Evolutionary conservation across 2,888 invertebrate species (phyloP).

Genomic region (Copidosoma aretas): DNA sequence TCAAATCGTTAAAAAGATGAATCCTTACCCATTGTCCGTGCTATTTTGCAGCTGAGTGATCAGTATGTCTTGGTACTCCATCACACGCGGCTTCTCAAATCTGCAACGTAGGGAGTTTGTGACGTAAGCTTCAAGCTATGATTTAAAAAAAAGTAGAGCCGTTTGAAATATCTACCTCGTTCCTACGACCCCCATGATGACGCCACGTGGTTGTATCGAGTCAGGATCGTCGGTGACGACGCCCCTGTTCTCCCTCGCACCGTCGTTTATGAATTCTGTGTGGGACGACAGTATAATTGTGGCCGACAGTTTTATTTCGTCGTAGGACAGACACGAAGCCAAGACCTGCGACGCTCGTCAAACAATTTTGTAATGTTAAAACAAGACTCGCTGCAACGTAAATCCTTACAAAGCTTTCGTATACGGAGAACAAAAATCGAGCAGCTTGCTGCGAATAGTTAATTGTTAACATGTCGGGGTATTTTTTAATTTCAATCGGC

Average conservation of each 20-base stretch:
- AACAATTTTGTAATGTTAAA: too few species aligned
- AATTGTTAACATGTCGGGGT: too few species aligned
- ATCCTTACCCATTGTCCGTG: slow-evolving; percentile 64
- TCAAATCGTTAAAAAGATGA: too few species aligned
- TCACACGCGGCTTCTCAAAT: slow-evolving; percentile 64
- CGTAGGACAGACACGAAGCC: slow-evolving; percentile 69
- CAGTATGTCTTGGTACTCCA: slow-evolving; percentile 71
- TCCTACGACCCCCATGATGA: slow-evolving; percentile 63
- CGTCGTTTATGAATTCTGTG: slow-evolving; percentile 70
- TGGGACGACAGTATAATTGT: slow-evolving; percentile 69
- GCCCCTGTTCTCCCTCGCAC: slow-evolving; percentile 66
- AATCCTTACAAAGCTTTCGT: too few species aligned
- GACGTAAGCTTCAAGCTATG: neutral
- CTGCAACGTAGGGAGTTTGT: slow-evolving; percentile 51
- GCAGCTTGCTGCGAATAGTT: too few species aligned
- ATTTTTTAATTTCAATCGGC: too few species aligned
- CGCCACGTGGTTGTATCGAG: slow-evolving; percentile 63
- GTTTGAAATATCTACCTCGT: slow-evolving; percentile 46
- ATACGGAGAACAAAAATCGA: too few species aligned
- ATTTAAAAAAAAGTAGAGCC: neutral
- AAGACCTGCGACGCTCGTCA: slow-evolving; percentile 53
- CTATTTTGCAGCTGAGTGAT: slow-evolving; percentile 66
- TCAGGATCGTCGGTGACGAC: slow-evolving; percentile 62
- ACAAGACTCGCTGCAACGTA: too few species aligned
- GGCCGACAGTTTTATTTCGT: slow-evolving; percentile 70